These are phyloP conservation scores for Cichlasoma orientale DNA, from an alignment of 2,797 vertebrate species.

Conservation along the genomic window DNA sequence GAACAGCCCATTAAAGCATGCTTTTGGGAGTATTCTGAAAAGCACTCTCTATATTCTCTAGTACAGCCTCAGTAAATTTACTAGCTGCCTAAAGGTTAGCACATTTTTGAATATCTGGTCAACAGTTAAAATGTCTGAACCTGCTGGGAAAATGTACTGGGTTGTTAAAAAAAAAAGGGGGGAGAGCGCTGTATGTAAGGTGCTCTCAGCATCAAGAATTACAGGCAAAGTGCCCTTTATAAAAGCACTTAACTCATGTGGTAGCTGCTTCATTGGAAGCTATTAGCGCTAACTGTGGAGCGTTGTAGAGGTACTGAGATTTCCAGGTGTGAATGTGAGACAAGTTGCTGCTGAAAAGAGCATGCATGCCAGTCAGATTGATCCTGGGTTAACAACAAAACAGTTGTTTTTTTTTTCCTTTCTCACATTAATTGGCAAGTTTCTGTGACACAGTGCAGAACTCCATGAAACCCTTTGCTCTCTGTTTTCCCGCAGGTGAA, in stretches of 20 bases:
- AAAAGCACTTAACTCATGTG: slow-evolving; percentile 23
- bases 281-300: slow-evolving; percentile 10
- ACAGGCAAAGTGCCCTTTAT: slow-evolving; percentile 41
- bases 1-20: slow-evolving; percentile 22
- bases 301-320: slow-evolving; percentile 1
- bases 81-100: slow-evolving; percentile 23
- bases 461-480: background rate
- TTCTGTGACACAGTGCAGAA: background rate
- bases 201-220: background rate
- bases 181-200: background rate
- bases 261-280: slow-evolving; percentile 22
- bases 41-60: slow-evolving; percentile 5
- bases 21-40: background rate
- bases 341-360: slow-evolving; percentile 23
- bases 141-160: slow-evolving; percentile 8
- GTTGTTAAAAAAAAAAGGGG: background rate
- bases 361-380: background rate
- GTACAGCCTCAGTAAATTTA: slow-evolving; percentile 24
- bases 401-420: background rate
- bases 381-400: slow-evolving; percentile 13
- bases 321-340: slow-evolving; percentile 36
- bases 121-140: slow-evolving; percentile 34
- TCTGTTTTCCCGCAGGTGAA: slow-evolving; percentile 84
- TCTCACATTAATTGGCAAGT: background rate
- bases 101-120: slow-evolving; percentile 24